phyloP scores from a whole-genome alignment of 2,113 vertebrate genomes.

The Pomatostomus ruficeps region DNA sequence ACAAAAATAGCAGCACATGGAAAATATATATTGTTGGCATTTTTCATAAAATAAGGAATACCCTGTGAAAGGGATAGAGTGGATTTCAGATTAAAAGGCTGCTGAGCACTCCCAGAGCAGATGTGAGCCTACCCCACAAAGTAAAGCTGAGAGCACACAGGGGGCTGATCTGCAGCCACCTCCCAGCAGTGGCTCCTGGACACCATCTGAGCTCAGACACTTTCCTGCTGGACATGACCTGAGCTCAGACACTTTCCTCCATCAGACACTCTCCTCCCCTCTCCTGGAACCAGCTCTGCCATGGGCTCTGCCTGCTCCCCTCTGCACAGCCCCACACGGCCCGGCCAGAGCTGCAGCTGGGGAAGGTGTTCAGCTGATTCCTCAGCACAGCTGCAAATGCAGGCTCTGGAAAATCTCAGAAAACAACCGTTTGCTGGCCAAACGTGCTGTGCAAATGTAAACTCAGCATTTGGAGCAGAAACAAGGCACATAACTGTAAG shows the following conservation, averaged over 20 bases:
- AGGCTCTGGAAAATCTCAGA: background rate
- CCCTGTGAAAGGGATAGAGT: background rate
- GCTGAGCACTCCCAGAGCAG: background rate
- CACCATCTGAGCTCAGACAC: background rate
- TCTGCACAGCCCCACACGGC: background rate
- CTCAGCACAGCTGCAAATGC: background rate
- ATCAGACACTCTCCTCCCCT: background rate
- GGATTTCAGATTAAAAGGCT: background rate
- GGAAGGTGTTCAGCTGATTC: background rate
- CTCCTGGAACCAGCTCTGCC: background rate
- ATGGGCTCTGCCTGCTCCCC: background rate
- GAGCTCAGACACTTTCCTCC: background rate
- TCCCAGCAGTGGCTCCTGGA: background rate
- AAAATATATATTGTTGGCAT: background rate
- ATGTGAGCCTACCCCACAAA: accelerated
- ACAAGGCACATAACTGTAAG: background rate
- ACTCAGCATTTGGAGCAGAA: background rate
- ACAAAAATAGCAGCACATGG: background rate
- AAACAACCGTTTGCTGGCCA: background rate
- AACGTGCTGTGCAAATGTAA: background rate
- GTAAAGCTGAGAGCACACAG: background rate
- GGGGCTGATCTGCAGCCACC: background rate
- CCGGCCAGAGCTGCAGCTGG: background rate
- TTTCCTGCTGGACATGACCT: background rate
- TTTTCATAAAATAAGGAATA: background rate